Conservation (phyloP, 2,888 invertebrate genomes). For the Priocnemis perturbator region DNA sequence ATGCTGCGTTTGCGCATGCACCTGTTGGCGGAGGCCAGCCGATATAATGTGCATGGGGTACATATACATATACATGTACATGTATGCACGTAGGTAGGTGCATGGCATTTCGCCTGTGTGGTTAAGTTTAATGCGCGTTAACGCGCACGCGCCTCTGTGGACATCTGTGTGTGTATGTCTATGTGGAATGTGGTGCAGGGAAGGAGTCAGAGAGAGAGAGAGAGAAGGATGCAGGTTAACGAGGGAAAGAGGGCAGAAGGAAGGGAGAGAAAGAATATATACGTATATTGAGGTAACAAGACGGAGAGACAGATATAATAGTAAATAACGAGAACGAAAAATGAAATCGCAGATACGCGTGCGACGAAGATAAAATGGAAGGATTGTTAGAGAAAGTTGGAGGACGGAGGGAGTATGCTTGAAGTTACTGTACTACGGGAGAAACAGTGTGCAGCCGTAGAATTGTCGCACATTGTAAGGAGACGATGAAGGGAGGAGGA, state of each 20-base stretch:
- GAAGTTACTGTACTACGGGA: too few species aligned
- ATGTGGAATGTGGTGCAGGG: not conserved
- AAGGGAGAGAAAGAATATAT: not conserved
- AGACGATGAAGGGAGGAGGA: too few species aligned
- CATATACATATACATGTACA: conserved; percentile 5
- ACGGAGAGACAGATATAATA: too few species aligned
- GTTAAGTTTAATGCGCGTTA: not conserved
- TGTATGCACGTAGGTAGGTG: not conserved
- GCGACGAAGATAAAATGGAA: too few species aligned
- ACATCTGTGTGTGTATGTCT: not conserved
- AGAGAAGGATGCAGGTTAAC: too few species aligned
- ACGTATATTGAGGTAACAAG: not conserved
- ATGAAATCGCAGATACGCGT: too few species aligned
- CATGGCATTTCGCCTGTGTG: not conserved
- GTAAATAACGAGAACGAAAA: too few species aligned
- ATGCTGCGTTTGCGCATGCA: conserved; percentile 59
- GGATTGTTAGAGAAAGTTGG: not conserved
- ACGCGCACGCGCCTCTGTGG: not conserved
- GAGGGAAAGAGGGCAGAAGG: too few species aligned
- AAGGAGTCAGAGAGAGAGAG: too few species aligned
- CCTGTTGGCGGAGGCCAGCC: conserved; percentile 54
- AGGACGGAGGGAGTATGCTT: not conserved
- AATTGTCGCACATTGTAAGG: too few species aligned
- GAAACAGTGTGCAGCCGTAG: not conserved
- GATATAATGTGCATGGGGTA: conserved; percentile 8